A percentile compares a stretch with the other conserved stretches of the same genome.
phyloP scores from a whole-genome alignment of 2,797 vertebrate genomes.

The Botia almorhae region DNA sequence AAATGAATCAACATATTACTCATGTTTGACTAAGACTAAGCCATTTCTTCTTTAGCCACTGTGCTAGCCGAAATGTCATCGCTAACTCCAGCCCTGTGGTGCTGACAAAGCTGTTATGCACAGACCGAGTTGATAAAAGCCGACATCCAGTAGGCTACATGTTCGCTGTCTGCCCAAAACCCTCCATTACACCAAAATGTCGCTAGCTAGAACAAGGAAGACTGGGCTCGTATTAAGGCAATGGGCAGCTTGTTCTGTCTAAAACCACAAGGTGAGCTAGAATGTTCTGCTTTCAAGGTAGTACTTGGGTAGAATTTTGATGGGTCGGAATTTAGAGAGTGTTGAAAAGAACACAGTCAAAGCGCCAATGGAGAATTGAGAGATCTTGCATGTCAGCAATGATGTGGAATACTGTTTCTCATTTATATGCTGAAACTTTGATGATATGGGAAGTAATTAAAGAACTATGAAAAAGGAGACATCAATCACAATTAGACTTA shows the following conservation, averaged over 20 bases:
- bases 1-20: slow-evolving; percentile 44
- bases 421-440: slow-evolving; percentile 14
- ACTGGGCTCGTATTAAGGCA: slow-evolving; percentile 53
- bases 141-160: slow-evolving; percentile 62
- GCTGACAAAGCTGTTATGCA: slow-evolving; percentile 70
- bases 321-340: slow-evolving; percentile 47
- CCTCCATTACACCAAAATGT: slow-evolving; percentile 64
- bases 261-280: slow-evolving; percentile 49
- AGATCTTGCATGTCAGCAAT: slow-evolving; percentile 13
- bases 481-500: slow-evolving; percentile 40
- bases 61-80: slow-evolving; percentile 69
- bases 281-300: slow-evolving; percentile 36
- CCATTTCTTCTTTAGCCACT: slow-evolving; percentile 63
- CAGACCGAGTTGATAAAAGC: slow-evolving; percentile 52
- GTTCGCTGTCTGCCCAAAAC: slow-evolving; percentile 45
- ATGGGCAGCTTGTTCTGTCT: slow-evolving; percentile 56
- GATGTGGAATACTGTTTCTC: slow-evolving; percentile 31
- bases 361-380: slow-evolving; percentile 8
- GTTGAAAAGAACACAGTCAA: not conserved
- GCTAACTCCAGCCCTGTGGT: slow-evolving; percentile 62
- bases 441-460: slow-evolving; percentile 37
- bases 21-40: slow-evolving; percentile 26
- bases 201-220: slow-evolving; percentile 40
- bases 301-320: slow-evolving; percentile 54
- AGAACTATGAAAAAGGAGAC: slow-evolving; percentile 34